Conservation (phyloP, 2,888 invertebrate species). For the Platynereis dumerilii region DNA sequence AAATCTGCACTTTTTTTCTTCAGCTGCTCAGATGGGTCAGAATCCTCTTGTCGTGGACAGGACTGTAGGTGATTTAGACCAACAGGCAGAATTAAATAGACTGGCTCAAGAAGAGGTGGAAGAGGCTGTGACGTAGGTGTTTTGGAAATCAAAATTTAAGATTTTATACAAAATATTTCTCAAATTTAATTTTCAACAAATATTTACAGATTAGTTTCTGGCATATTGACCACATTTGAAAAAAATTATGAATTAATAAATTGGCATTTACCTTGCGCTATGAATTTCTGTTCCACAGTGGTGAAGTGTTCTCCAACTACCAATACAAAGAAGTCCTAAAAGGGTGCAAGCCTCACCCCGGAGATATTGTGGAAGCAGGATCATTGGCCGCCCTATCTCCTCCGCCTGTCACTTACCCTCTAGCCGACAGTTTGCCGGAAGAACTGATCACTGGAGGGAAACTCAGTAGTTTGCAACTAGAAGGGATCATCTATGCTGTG, state of each 20-base stretch:
- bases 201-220: too few species aligned
- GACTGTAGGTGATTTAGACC: not conserved
- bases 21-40: too few species aligned
- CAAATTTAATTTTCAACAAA: too few species aligned
- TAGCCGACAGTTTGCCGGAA: slow-evolving; percentile 47
- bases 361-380: slow-evolving; percentile 60
- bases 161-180: not conserved
- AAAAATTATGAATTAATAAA: too few species aligned
- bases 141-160: not conserved
- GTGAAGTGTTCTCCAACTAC: slow-evolving; percentile 56
- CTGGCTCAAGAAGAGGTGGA: slow-evolving; percentile 53
- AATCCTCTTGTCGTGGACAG: not conserved
- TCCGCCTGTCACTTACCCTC: slow-evolving; percentile 49
- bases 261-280: too few species aligned
- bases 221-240: too few species aligned
- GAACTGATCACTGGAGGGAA: slow-evolving; percentile 46
- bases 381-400: slow-evolving; percentile 52
- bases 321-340: slow-evolving; percentile 49
- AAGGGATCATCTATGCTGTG: slow-evolving; percentile 59
- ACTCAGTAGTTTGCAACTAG: slow-evolving; percentile 58
- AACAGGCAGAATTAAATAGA: slow-evolving; percentile 45
- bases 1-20: too few species aligned
- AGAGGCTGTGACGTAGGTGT: slow-evolving; percentile 50
- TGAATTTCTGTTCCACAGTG: too few species aligned
- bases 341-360: slow-evolving; percentile 56